These are phyloP conservation scores for Oreortyx pictus DNA, from an alignment of 2,797 vertebrate genomes.

Conservation along the genomic window DNA sequence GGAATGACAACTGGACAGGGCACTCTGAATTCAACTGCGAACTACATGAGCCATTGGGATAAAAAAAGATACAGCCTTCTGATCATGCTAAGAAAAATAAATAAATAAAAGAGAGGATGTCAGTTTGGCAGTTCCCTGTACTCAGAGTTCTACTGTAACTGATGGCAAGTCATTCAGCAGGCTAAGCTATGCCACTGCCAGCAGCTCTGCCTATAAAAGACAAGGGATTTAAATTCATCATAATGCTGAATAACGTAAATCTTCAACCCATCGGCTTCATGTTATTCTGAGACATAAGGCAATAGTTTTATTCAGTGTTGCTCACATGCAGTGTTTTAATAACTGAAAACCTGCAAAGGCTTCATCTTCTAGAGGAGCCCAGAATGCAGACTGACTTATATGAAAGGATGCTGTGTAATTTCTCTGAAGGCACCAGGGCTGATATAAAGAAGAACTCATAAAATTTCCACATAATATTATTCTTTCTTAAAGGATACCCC, in stretches of 20 bases:
- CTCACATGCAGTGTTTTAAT: neutral
- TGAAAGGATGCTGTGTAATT: neutral
- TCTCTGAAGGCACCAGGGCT: neutral
- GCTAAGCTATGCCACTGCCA: neutral
- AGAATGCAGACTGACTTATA: neutral
- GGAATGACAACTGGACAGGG: neutral
- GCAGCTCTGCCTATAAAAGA: neutral
- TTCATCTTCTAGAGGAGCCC: neutral
- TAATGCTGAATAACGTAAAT: accelerated
- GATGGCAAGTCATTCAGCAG: neutral
- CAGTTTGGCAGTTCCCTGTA: neutral
- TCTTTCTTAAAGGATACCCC: neutral
- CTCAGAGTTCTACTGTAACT: neutral
- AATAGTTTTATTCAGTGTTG: neutral
- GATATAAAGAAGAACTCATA: neutral
- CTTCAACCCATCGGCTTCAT: neutral
- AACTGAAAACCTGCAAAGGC: neutral
- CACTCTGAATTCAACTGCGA: neutral
- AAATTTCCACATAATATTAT: neutral
- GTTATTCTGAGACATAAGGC: neutral
- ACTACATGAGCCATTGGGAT: neutral
- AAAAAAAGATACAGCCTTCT: neutral
- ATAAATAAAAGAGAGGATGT: neutral
- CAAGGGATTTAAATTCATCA: neutral
- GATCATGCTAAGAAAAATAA: neutral